Evolutionary conservation across 2,113 vertebrate genomes (phyloP), one percentile per base, ranked within the genome.

Genomic region (Dicentrarchus labrax): DNA sequence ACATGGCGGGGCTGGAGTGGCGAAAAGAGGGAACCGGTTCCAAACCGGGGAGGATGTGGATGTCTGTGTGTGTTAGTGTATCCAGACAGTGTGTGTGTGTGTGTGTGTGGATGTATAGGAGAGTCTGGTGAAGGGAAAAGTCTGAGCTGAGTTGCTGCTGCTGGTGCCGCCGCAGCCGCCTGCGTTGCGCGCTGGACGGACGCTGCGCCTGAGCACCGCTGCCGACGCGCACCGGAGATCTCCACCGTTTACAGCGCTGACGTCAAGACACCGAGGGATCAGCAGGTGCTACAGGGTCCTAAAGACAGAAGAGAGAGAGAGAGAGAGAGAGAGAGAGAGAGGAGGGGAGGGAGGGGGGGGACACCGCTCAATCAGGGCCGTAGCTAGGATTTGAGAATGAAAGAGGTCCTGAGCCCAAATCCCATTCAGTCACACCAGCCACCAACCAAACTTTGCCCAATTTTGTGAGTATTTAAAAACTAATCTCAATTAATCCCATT

Each of bases 1-100:
- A 97, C 98, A 98, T 98, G 89, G 80, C 83, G 79, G 56, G 64
- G 69, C 19, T 24, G 72, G 10, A 16, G 66, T 45, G 57, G 43
- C 16, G 48, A 24, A 38, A 16, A 36, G 15, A 17, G 39, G 7
- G 30, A 0, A 36, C 17, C 19, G 73, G 64, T 56, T 54, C 39
- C 45, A 7, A 39, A 17, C 67, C 30, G 17, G 48, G 50, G 24
- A 45, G 45, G 13, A n/a, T 19, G 74, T 11, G 5, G 56, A 38
- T 61, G 51, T 8, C 38, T 51, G 24, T n/a, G 48, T 9, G 64
- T 39, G 56, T 56, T 5, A 62, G 9, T 68, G 41, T 45, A 2
- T 59, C 64, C 47, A 56, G 45, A 15, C 71, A 36, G 39, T 51
- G 72, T 22, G 41, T 53, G 51, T 19, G 22, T 69, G 36, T 19